Conservation (phyloP, 2,113 vertebrate species). For the Serilophus lunatus region DNA sequence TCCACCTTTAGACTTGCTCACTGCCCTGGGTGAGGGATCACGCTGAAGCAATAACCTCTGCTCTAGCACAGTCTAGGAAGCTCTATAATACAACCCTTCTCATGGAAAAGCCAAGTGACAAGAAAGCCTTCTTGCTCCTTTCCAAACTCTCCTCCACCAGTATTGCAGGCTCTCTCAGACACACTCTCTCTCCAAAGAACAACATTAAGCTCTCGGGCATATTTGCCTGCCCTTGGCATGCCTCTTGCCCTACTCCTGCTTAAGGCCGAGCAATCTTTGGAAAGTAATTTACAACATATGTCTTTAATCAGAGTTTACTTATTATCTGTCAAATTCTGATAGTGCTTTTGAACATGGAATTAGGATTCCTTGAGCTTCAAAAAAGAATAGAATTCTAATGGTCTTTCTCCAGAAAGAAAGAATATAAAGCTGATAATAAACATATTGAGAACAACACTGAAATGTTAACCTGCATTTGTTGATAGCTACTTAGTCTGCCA, state of each 20-base stretch:
- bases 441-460: not conserved
- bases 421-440: not conserved
- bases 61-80: not conserved
- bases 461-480: not conserved
- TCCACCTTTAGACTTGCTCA: not conserved
- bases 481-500: not conserved
- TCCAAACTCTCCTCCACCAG: not conserved
- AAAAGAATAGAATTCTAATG: not conserved
- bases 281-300: not conserved
- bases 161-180: not conserved
- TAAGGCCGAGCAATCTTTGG: not conserved
- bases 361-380: not conserved
- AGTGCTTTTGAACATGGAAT: not conserved
- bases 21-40: not conserved
- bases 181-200: not conserved
- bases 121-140: not conserved
- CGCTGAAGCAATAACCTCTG: fast-evolving
- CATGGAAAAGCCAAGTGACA: not conserved
- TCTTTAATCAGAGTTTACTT: not conserved
- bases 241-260: not conserved
- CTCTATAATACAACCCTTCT: not conserved
- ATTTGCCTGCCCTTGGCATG: not conserved
- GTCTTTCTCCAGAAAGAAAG: not conserved
- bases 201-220: not conserved
- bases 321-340: not conserved